phyloP scores from a whole-genome alignment of 2,113 vertebrate species.

The Oreochromis spilurus region DNA sequence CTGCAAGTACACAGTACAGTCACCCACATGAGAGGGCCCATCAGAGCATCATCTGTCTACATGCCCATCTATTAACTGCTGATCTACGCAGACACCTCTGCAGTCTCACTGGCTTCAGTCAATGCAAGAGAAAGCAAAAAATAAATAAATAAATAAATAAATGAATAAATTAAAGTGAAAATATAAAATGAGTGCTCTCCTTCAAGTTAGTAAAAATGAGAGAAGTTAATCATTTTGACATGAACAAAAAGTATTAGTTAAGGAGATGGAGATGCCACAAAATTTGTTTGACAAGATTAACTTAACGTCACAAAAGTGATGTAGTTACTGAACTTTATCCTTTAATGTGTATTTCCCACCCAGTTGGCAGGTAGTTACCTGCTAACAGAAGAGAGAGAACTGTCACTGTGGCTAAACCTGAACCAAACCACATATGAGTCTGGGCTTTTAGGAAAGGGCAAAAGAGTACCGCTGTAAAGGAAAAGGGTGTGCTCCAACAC shows the following conservation, averaged over 20 bases:
- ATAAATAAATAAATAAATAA: background rate
- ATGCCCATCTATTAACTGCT: background rate
- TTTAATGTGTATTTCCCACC: background rate
- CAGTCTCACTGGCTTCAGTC: background rate
- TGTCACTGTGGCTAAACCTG: background rate
- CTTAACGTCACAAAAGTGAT: background rate
- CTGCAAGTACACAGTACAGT: background rate
- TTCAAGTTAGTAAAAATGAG: background rate
- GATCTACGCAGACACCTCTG: background rate
- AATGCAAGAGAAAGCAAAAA: background rate
- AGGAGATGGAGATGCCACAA: background rate
- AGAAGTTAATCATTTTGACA: background rate
- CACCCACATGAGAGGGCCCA: background rate
- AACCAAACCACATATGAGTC: background rate
- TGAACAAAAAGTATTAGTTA: background rate
- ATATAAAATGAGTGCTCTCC: background rate
- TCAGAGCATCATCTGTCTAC: background rate
- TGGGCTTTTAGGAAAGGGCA: background rate
- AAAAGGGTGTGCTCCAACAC: background rate
- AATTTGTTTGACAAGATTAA: background rate
- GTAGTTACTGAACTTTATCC: background rate
- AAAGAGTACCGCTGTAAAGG: background rate
- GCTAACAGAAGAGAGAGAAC: background rate
- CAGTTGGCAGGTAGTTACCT: background rate
- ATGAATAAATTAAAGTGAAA: background rate